Base-by-base conservation (phyloP, 2,888 invertebrate genomes). In the Lucinisca nassula region DNA sequence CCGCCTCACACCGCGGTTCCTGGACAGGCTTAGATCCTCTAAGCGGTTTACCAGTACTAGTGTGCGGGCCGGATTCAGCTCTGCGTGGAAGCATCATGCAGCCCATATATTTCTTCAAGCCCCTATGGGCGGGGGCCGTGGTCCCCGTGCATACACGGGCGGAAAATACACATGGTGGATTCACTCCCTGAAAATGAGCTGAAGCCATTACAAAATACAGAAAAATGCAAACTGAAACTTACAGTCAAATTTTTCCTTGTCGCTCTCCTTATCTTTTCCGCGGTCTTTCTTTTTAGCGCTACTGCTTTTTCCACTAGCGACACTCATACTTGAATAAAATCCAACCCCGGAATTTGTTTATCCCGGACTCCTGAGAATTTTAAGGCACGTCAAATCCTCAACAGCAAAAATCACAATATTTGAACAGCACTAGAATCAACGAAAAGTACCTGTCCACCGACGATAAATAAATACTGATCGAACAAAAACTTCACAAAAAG, bases 211-310 rank as follows among this genome's bases (percentile, higher is more conserved):
- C n/a, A n/a, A n/a, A n/a, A n/a, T n/a, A n/a, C n/a, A n/a, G n/a
- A n/a, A n/a, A n/a, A n/a, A n/a, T n/a, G n/a, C n/a, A n/a, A n/a
- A n/a, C n/a, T 17, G 21, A 17, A 45, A 87, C 87, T 87, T 87
- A 87, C 87, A 87, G 38, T 87, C 87, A 12, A 84, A 78, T 51
- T 87, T 83, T 24, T 82, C 86, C 40, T 85, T 81, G 27, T 79
- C 75, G 38, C 79, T 82, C 35, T 82, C 67, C 35, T 72, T 24
- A 30, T 51, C 49, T 70, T 72, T 24, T 49, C 55, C 35, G 51
- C 21, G 37, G 70, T 79, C 67, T 21, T 67, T 67, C 67, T 67
- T 67, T 67, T 67, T 67, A 8, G 67, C 67, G 17, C 67, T 67
- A 3, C 35, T 35, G 21, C 67, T 67, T 67, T 67, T 67, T 17